Base-by-base conservation (phyloP, 2,888 invertebrate genomes). In the Parnassius apollo region DNA sequence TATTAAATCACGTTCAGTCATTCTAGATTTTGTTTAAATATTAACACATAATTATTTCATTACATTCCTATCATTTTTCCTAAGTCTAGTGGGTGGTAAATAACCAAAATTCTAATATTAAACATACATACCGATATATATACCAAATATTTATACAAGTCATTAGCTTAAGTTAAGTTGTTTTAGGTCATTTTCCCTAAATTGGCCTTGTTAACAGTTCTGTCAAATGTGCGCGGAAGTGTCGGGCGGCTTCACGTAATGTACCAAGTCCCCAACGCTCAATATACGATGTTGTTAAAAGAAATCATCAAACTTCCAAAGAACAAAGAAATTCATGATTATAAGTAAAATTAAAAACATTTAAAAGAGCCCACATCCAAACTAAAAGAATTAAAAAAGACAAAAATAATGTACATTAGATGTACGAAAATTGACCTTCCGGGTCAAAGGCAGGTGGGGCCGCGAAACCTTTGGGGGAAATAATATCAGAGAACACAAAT, bases 21-120 rank as follows among this genome's bases (percentile, higher is more conserved):
- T 82, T 85, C 86, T 88, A 86, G 86, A 83, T 86, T 87, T 85
- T 86, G 88, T 88, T 64, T 89, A 83, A 87, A 85, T 86, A 89
- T 88, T 88, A 89, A 90, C 89, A 88, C 83, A 89, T 88, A 90
- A 89, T 89, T 89, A 86, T 85, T 86, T 72, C 79, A 89, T 89
- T 90, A 89, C 77, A 87, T 85, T 79, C 84, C 91, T 91, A 91
- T 83, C 84, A 75, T 87, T 86, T 35, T 88, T 62, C 91, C 91
- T 91, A 91, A 89, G 76, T 88, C 91, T 91, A 91, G 86, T 88
- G 89, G 86, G 88, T 88, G 89, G 87, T 91, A 88, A 89, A 88
- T 88, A 91, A 91, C 89, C 91, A 86, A 91, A 91, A 91, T 80
- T 90, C 91, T 91, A 91, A 91, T 85, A 91, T 91, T 91, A 91